Evolutionary conservation across 2,888 invertebrate species (phyloP).

Genomic region (Agriotes lineatus): DNA sequence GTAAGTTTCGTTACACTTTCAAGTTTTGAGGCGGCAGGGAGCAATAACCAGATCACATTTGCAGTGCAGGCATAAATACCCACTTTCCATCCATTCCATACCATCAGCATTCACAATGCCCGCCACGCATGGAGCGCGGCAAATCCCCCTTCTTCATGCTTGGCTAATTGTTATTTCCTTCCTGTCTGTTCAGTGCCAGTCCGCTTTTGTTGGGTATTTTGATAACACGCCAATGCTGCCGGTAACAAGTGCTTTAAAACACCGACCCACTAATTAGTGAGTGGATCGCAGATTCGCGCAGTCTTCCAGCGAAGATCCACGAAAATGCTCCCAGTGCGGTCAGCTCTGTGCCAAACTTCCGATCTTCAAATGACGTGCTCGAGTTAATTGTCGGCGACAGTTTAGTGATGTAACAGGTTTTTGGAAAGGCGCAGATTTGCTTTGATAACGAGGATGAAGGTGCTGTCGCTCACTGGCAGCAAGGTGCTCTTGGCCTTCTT

Average conservation of each 20-base stretch:
- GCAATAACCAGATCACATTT: constrained; percentile 39
- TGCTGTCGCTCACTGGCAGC: constrained; percentile 68
- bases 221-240: constrained; percentile 25
- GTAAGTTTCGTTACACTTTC: constrained; percentile 22
- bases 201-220: constrained; percentile 47
- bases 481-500: constrained; percentile 76
- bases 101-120: constrained; percentile 41
- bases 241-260: constrained; percentile 1
- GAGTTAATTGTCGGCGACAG: too few relatives aligned
- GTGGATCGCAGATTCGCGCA: neutral
- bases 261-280: constrained; percentile 7
- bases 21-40: constrained; percentile 22
- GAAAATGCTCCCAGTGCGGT: neutral
- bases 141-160: constrained; percentile 60
- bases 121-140: constrained; percentile 39
- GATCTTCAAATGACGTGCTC: neutral
- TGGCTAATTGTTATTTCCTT: constrained; percentile 66
- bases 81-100: constrained; percentile 42
- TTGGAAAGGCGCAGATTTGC: too few relatives aligned
- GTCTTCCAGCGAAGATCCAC: too few relatives aligned
- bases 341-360: neutral
- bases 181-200: constrained; percentile 58
- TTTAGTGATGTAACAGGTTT: too few relatives aligned
- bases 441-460: constrained; percentile 55
- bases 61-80: constrained; percentile 31